phyloP scores from a whole-genome alignment of 2,113 vertebrate species.

The Rhynchopsitta pachyrhyncha region DNA sequence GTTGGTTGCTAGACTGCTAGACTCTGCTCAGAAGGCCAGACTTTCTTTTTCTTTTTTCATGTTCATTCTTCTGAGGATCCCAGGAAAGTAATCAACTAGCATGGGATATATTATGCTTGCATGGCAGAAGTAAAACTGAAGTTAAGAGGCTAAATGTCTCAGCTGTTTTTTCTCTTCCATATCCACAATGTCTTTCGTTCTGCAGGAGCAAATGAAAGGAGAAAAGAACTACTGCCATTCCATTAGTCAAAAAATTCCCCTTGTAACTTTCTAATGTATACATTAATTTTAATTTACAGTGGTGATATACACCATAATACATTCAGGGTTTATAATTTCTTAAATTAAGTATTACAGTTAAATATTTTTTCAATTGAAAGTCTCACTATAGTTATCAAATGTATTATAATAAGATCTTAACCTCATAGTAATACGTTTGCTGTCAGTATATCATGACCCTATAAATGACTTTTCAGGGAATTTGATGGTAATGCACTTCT shows the following conservation, averaged over 20 bases:
- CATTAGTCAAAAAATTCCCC: background rate
- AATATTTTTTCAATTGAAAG: background rate
- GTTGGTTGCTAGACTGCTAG: background rate
- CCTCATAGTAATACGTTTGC: background rate
- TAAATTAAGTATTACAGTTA: background rate
- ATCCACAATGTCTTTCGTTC: background rate
- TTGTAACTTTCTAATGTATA: background rate
- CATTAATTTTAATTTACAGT: background rate
- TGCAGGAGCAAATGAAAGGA: background rate
- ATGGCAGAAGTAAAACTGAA: background rate
- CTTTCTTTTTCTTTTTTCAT: background rate
- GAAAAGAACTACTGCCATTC: background rate
- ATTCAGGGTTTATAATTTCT: background rate
- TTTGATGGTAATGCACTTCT: background rate
- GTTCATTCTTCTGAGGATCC: background rate
- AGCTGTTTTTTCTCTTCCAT: background rate
- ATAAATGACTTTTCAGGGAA: background rate
- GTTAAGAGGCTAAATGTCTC: background rate
- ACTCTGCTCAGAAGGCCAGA: background rate
- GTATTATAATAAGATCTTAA: background rate
- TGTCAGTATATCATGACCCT: background rate
- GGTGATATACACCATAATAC: background rate
- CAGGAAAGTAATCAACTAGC: background rate
- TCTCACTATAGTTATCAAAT: background rate
- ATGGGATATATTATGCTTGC: background rate